A percentile compares a stretch with the other conserved stretches of the same genome.
Conservation (phyloP, 2,113 vertebrate genomes). For the Nerophis ophidion region DNA sequence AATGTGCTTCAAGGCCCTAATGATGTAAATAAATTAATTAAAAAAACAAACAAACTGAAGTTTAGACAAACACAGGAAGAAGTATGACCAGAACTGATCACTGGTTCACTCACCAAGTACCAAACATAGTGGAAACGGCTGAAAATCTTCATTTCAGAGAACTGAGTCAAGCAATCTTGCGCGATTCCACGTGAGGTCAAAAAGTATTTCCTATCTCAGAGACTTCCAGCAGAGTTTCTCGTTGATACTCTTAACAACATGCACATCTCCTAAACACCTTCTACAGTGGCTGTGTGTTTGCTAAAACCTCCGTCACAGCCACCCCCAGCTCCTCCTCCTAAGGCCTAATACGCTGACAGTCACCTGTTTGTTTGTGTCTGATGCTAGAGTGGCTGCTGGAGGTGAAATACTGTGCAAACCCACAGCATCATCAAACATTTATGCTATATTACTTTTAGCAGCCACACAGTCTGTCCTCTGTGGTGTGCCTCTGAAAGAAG, state of each 20-base stretch:
- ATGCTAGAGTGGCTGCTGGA: slow-evolving; percentile 11
- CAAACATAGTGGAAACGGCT: slow-evolving; percentile 83
- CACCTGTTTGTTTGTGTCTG: slow-evolving; percentile 28
- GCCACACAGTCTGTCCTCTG: slow-evolving; percentile 12
- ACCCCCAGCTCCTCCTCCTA: slow-evolving; percentile 27
- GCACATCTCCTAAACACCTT: slow-evolving; percentile 24
- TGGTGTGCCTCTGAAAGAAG: not conserved
- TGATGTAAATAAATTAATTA: slow-evolving; percentile 1
- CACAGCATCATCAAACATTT: slow-evolving; percentile 54
- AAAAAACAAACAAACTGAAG: not conserved
- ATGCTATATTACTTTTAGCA: slow-evolving; percentile 29
- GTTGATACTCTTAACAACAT: slow-evolving; percentile 12
- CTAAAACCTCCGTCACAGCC: slow-evolving; percentile 30
- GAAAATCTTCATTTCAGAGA: slow-evolving; percentile 76
- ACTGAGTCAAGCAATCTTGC: not conserved
- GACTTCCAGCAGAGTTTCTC: slow-evolving; percentile 35
- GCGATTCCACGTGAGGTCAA: not conserved
- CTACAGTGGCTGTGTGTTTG: slow-evolving; percentile 2
- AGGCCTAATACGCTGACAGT: slow-evolving; percentile 38
- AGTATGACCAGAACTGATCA: slow-evolving; percentile 11
- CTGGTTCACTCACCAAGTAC: slow-evolving; percentile 78
- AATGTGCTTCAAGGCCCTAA: slow-evolving; percentile 24
- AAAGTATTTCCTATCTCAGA: slow-evolving; percentile 8
- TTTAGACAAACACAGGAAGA: slow-evolving; percentile 7
- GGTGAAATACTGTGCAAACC: slow-evolving; percentile 34